Evolutionary conservation across 2,113 vertebrate species (phyloP), one percentile per base, ranked within the genome.

Genomic region (Microcebus murinus): DNA sequence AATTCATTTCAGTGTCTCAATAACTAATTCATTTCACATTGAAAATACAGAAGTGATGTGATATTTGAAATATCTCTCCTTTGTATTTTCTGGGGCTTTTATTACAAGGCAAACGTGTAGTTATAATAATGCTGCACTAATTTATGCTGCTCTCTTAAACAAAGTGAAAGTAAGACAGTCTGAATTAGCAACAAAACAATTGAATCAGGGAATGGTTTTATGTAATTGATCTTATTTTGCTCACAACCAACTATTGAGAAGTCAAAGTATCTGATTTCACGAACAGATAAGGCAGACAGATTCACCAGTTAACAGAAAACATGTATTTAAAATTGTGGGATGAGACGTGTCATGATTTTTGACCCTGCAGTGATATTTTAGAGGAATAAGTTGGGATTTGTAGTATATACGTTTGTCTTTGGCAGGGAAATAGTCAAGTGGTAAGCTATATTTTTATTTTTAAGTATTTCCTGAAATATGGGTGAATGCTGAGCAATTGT

Each of bases 1-100:
- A 63, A 77, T 93, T 21, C 31, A 89, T 82, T 39, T 74, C n/a
- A 63, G 18, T 57, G 57, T 6, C 29, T 95, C 87, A 82, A 27
- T 87, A 95, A 68, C 57, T 80, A 95, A 95, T 85, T 94, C 59
- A 88, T 68, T 87, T 90, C 48, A 61, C n/a, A 39, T 92, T 95
- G 79, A 82, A 86, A 91, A 67, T 67, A 90, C 14, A 14, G 50
- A 81, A 81, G 34, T 65, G 39, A 77, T 70, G 11, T 89, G 36
- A 87, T 88, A 80, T 57, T 97, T 95, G 85, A 71, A 27, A 13
- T 34, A 59, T 84, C 76, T 87, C 36, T 87, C 29, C 57, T 87
- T 83, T 73, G 61, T 84, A 84, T 50, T 39, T 91, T 67, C 42
- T 71, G 73, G 48, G 10, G 48, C 34, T 55, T 91, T 77, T 94